Evolutionary conservation across 2,797 vertebrate species (phyloP).

Genomic region (Prionace glauca): DNA sequence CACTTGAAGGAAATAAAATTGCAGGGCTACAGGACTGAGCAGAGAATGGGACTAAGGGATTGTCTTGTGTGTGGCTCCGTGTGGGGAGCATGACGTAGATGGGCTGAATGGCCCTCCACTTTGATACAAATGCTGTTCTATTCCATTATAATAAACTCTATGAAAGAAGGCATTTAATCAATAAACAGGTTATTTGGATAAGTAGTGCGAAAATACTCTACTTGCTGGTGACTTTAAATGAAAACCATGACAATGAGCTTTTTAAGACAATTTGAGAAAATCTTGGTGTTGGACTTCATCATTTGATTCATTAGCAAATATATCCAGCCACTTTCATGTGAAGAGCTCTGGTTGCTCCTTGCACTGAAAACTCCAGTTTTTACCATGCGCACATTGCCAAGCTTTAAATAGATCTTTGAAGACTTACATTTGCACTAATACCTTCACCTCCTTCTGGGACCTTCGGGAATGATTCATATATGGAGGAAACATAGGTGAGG

Average conservation of each 20-base stretch:
- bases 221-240: not conserved
- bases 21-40: not conserved
- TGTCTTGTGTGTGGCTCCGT: too few relatives aligned
- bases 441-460: conserved; percentile 95
- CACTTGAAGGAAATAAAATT: not conserved
- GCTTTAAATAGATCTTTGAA: not conserved
- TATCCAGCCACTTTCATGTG: not conserved
- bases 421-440: conserved; percentile 76
- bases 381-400: not conserved
- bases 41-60: not conserved
- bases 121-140: not conserved
- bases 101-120: not conserved
- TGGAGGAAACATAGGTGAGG: conserved; percentile 96
- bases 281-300: not conserved
- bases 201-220: not conserved
- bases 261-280: not conserved
- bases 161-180: not conserved
- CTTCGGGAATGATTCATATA: conserved; percentile 98
- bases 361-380: not conserved
- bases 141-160: not conserved
- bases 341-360: not conserved
- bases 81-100: too few relatives aligned
- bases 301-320: not conserved
- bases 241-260: not conserved
- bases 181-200: not conserved